phyloP scores from a whole-genome alignment of 2,113 vertebrate species.

The Pogona vitticeps region DNA sequence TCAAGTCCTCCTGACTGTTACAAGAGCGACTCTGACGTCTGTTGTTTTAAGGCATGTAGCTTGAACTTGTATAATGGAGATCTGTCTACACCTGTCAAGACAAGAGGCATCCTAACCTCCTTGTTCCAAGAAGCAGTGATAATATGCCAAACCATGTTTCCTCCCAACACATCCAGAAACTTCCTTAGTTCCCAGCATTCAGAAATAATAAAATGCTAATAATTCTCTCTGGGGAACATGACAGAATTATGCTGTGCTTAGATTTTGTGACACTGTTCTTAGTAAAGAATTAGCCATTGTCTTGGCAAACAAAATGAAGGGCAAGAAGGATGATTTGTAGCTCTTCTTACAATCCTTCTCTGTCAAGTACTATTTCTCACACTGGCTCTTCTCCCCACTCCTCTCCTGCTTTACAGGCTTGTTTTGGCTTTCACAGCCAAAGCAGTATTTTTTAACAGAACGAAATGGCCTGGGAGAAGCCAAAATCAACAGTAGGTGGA shows the following conservation, averaged over 20 bases:
- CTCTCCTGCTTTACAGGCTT: too few species aligned
- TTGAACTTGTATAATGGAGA: background rate
- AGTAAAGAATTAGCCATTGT: background rate
- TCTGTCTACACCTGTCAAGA: background rate
- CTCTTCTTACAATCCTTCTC: background rate
- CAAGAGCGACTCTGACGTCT: background rate
- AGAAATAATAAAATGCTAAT: background rate
- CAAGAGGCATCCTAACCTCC: background rate
- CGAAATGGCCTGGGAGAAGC: background rate
- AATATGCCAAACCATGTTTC: background rate
- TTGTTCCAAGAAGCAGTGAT: background rate
- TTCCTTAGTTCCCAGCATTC: background rate
- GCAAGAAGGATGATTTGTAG: background rate
- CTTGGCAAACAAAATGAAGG: background rate
- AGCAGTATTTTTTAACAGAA: too few species aligned
- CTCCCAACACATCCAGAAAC: background rate
- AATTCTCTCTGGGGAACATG: background rate
- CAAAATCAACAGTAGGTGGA: background rate
- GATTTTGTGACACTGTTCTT: background rate
- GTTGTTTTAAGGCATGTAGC: background rate
- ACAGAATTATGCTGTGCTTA: background rate
- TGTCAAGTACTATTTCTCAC: background rate
- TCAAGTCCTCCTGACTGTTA: background rate
- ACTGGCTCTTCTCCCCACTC: background rate
- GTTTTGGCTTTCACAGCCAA: background rate